These are phyloP conservation scores for Autographa gamma DNA, from an alignment of 2,888 invertebrate genomes.

Conservation along the genomic window DNA sequence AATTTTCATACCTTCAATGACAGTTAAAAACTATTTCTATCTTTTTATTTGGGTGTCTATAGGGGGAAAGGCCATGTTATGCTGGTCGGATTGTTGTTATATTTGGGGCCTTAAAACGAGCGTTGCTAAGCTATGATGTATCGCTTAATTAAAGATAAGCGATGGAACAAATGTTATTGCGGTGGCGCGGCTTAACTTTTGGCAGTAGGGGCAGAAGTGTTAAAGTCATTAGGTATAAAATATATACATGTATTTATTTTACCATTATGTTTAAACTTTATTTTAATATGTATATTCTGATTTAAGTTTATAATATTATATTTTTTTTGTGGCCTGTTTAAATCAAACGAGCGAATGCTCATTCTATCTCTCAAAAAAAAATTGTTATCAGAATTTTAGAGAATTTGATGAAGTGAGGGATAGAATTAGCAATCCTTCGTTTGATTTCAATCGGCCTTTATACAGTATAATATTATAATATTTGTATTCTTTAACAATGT, in stretches of 20 bases:
- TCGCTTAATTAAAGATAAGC: conserved; percentile 66
- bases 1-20: no score
- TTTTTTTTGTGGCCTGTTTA: no score
- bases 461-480: no score
- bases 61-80: conserved; percentile 22
- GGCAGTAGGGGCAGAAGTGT: conserved; percentile 2
- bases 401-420: no score
- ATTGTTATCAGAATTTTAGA: no score
- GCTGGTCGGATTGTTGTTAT: conserved; percentile 41
- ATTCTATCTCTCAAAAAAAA: no score
- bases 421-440: no score
- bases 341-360: no score
- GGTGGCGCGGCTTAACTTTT: conserved; percentile 21
- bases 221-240: neutral
- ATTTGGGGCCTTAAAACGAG: conserved; percentile 60
- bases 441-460: no score
- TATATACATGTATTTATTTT: neutral
- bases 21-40: no score
- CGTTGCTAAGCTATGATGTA: conserved; percentile 67
- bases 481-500: no score
- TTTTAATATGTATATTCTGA: neutral
- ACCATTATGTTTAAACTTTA: neutral
- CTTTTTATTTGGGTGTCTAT: neutral
- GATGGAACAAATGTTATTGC: conserved; percentile 43
- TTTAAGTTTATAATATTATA: no score